Evolutionary conservation across 2,797 vertebrate species (phyloP).

Genomic region (Acomys russatus): DNA sequence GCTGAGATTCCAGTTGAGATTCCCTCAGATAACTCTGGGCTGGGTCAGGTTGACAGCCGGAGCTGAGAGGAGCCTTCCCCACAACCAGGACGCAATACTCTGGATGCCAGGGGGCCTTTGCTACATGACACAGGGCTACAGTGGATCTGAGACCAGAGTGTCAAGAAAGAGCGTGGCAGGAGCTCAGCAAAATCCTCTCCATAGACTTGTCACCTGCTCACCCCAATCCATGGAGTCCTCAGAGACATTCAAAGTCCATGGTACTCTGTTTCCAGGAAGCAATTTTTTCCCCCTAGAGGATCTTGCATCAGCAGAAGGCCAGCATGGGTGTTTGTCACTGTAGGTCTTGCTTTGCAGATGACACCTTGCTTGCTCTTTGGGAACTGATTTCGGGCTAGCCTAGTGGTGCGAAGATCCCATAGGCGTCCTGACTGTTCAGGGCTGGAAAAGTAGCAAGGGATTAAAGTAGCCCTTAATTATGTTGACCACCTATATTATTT

Average conservation of each 20-base stretch:
- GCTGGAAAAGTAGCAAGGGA: not conserved
- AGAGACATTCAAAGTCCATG: too few species aligned
- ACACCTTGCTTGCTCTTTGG: not conserved
- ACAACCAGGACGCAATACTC: too few species aligned
- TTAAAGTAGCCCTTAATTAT: not conserved
- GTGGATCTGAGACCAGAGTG: not conserved
- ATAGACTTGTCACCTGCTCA: not conserved
- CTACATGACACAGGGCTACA: too few species aligned
- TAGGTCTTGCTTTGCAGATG: not conserved
- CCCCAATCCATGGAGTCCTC: not conserved
- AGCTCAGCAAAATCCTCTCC: not conserved
- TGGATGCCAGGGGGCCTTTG: not conserved
- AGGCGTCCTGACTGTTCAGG: fast-evolving
- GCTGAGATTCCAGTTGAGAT: not conserved
- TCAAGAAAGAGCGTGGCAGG: too few species aligned
- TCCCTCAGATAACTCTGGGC: not conserved
- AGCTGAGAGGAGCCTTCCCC: fast-evolving
- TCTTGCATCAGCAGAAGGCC: not conserved
- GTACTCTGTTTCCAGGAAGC: too few species aligned
- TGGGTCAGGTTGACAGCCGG: not conserved
- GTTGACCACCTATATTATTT: not conserved
- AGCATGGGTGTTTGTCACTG: not conserved
- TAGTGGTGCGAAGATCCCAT: fast-evolving
- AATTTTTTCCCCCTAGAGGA: not conserved
- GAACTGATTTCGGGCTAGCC: not conserved